phyloP scores from a whole-genome alignment of 2,113 vertebrate species.

The Syngnathus typhle region DNA sequence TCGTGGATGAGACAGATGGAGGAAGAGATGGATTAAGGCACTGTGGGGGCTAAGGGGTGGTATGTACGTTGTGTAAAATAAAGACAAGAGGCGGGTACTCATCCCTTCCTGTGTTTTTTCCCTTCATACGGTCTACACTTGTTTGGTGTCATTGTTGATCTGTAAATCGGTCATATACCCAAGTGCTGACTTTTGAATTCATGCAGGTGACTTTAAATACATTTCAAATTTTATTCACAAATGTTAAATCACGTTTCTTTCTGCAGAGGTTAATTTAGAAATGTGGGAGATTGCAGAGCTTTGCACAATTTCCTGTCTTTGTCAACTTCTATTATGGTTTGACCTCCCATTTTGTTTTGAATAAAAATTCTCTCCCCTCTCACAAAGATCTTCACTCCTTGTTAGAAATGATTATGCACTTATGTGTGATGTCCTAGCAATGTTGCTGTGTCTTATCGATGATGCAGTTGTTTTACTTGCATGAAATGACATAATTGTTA shows the following conservation, averaged over 20 bases:
- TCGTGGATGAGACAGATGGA: conserved; percentile 62
- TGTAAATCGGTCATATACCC: neutral
- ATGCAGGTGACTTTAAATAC: conserved; percentile 20
- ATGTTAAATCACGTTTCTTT: neutral
- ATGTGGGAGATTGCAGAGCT: conserved; percentile 47
- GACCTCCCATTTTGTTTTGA: conserved; percentile 35
- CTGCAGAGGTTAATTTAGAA: conserved; percentile 16
- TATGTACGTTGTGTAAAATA: conserved; percentile 7
- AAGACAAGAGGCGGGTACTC: conserved; percentile 24
- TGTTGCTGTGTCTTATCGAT: neutral
- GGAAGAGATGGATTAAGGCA: conserved; percentile 53
- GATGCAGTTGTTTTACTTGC: neutral
- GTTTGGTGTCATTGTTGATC: neutral
- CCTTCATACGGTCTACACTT: neutral
- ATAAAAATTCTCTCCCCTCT: conserved; percentile 19
- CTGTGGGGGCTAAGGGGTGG: conserved; percentile 12
- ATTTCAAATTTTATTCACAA: neutral
- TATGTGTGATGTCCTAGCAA: neutral
- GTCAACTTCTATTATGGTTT: conserved; percentile 52
- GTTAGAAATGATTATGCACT: neutral
- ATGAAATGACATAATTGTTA: neutral
- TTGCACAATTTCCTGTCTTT: conserved; percentile 60
- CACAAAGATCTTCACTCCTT: neutral
- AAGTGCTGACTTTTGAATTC: neutral
- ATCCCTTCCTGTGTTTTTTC: neutral